A percentile compares a stretch with the other conserved stretches of the same genome.
Conservation (phyloP, 2,888 invertebrate species). For the Tupiocoris notatus region DNA sequence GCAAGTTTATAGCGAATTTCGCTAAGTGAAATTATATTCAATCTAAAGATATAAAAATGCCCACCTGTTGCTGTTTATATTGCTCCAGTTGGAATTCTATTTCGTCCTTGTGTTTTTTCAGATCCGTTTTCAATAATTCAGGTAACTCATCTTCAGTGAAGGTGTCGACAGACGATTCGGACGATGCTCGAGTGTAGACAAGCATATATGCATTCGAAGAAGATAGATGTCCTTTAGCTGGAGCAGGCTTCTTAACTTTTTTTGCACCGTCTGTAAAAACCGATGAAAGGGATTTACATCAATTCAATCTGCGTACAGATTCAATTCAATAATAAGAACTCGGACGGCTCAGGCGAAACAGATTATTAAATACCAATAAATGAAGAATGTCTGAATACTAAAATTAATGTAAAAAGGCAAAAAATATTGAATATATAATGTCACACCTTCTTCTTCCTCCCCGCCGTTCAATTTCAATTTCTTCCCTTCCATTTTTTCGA, state of each 20-base stretch:
- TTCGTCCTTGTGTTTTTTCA: constrained; percentile 45
- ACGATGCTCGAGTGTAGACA: constrained; percentile 56
- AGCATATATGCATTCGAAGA: constrained; percentile 65
- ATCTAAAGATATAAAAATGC: background rate
- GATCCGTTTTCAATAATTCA: constrained; percentile 44
- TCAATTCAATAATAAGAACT: too few species aligned
- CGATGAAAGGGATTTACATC: too few species aligned
- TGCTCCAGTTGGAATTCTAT: constrained; percentile 38
- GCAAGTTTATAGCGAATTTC: background rate
- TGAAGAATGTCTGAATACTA: too few species aligned
- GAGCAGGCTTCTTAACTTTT: constrained; percentile 53
- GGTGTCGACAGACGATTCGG: constrained; percentile 14
- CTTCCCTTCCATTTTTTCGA: constrained; percentile 55
- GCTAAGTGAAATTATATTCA: background rate
- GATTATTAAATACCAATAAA: too few species aligned
- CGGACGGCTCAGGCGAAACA: too few species aligned
- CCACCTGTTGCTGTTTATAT: constrained; percentile 44
- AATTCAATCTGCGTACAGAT: too few species aligned
- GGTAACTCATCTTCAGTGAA: constrained; percentile 45
- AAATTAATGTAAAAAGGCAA: too few species aligned
- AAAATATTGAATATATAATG: too few species aligned
- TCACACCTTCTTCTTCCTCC: constrained; percentile 52
- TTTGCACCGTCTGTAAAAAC: constrained; percentile 49
- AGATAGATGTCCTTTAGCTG: constrained; percentile 56
- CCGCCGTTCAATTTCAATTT: constrained; percentile 52